Base-by-base conservation (phyloP, 1,140 invertebrate genomes). In the Lasioglossum baleicum region DNA sequence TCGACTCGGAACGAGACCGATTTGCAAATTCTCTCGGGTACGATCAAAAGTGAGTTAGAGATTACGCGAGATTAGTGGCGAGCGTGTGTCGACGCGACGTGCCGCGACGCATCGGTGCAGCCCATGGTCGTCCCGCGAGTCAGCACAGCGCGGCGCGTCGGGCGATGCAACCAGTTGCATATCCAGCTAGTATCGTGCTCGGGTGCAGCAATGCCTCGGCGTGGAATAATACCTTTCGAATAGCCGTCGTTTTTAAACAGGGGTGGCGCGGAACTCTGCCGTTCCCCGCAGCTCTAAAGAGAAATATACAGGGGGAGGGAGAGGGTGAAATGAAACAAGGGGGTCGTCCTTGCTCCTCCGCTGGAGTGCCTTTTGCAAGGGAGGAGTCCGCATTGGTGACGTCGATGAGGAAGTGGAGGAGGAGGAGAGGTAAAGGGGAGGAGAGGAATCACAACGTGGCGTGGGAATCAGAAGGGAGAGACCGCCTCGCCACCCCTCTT, bases 391-490 rank as follows among this genome's bases (percentile, higher is more conserved):
- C 31, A 51, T 63, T 48, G 48, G 51, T 64, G 64, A 60, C 60
- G 81, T 66, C 58, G 35, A 75, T 22, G 64, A 83, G 80, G 76
- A 85, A 58, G 48, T 58, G 79, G 75, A 82, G 81, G 81, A 76
- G 82, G 75, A 78, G 77, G 69, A 82, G 79, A 67, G 63, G 72
- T 80, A 76, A 73, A 61, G 78, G 86, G 75, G 68, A 81, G 75
- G 75, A 80, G 69, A 74, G 78, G 83, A 77, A 83, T 75, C 77
- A 67, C 60, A 15, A 66, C 53, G 77, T 40, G 81, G 86, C 85
- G 85, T 87, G 85, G 85, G 86, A 87, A 87, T 77, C 72, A 69
- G 79, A 77, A 85, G 87, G 84, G 86, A 86, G 80, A 82, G 77
- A 83, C 77, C 58, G 64, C 61, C 68, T 76, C 61, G 48, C 73